Conservation (phyloP, 2,797 vertebrate species). For the Ispidina picta region DNA sequence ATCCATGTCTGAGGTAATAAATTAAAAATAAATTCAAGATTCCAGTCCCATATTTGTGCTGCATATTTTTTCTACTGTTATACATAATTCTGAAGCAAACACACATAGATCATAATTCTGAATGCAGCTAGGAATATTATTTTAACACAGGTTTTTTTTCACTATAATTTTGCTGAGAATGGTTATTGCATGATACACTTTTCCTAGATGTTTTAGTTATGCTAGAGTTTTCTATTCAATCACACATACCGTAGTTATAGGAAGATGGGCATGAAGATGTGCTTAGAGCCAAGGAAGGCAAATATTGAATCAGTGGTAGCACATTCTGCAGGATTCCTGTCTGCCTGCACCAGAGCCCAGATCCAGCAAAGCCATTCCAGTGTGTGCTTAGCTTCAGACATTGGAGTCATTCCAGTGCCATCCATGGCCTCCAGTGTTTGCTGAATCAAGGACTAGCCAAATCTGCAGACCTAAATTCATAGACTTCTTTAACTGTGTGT, state of each 20-base stretch:
- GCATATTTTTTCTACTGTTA: conserved; percentile 54
- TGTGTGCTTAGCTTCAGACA: conserved; percentile 43
- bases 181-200: conserved; percentile 71
- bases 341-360: conserved; percentile 11
- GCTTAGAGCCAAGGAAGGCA: conserved; percentile 63
- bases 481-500: conserved; percentile 28
- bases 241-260: conserved; percentile 51
- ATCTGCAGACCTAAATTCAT: background rate
- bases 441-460: conserved; percentile 45
- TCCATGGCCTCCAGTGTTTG: conserved; percentile 19
- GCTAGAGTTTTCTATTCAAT: conserved; percentile 60
- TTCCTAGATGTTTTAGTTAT: conserved; percentile 58
- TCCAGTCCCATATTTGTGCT: conserved; percentile 65
- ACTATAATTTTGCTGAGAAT: conserved; percentile 62
- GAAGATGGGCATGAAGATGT: conserved; percentile 64
- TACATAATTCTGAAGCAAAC: conserved; percentile 58
- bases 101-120: conserved; percentile 48
- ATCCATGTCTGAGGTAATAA: conserved; percentile 74
- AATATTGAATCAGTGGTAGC: conserved; percentile 23
- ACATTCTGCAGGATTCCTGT: conserved; percentile 24
- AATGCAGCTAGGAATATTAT: conserved; percentile 58
- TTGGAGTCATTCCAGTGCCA: background rate
- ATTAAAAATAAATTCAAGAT: conserved; percentile 69
- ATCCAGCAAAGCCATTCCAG: conserved; percentile 49
- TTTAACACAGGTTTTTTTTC: conserved; percentile 55